A percentile compares a stretch with the other conserved stretches of the same genome.
These are phyloP conservation scores for Tragelaphus imberbis DNA, from an alignment of 2,113 vertebrate species.

Conservation along the genomic window DNA sequence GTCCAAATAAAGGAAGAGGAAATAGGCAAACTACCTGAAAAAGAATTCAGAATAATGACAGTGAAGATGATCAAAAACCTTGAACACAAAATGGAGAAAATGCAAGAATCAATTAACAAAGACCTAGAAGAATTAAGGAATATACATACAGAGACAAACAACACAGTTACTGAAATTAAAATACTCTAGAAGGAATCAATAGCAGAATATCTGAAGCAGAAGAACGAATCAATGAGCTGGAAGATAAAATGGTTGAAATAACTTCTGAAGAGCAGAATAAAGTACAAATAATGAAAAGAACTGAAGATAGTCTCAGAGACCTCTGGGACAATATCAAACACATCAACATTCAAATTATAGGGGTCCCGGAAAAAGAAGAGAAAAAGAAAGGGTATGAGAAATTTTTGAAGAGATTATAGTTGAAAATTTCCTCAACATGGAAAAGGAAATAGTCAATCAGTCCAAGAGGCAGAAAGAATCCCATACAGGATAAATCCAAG, in stretches of 20 bases:
- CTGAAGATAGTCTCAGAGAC: neutral
- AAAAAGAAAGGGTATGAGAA: neutral
- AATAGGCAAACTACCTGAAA: neutral
- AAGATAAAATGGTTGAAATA: neutral
- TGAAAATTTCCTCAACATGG: neutral
- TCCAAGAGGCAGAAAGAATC: neutral
- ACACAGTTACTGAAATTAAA: neutral
- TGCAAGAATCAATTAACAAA: neutral
- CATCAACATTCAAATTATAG: neutral
- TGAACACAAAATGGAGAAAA: neutral
- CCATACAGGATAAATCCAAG: neutral
- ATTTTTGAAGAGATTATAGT: neutral
- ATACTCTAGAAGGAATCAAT: neutral
- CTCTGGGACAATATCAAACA: neutral
- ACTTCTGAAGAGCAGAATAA: neutral
- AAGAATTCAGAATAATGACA: neutral
- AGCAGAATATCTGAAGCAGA: neutral
- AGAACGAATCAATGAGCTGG: neutral
- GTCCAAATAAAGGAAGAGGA: neutral
- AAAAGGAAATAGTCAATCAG: neutral
- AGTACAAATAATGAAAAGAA: neutral
- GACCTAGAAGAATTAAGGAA: neutral
- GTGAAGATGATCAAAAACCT: neutral
- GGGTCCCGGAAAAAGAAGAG: neutral
- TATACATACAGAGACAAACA: neutral